phyloP scores from a whole-genome alignment of 2,797 vertebrate species.

The Glossophaga mutica region DNA sequence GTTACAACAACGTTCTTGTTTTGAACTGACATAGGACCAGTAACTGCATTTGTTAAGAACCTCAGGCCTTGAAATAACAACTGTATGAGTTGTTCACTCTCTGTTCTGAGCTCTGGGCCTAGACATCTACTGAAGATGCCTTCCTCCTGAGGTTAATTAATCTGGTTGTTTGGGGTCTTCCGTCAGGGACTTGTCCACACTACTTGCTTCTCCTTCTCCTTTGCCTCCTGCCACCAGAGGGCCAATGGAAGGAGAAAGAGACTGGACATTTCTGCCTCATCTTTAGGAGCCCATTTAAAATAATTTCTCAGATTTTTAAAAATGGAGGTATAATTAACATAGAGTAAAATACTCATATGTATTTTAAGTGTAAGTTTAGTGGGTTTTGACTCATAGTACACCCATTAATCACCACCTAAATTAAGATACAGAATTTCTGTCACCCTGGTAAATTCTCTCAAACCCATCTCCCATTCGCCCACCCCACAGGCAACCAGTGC shows the following conservation, averaged over 20 bases:
- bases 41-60: background rate
- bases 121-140: background rate
- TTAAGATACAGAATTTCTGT: background rate
- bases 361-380: background rate
- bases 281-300: background rate
- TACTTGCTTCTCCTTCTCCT: accelerated
- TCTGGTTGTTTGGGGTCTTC: background rate
- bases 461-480: background rate
- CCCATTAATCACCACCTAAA: background rate
- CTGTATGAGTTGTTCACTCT: background rate
- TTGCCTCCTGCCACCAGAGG: accelerated
- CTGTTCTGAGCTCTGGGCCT: background rate
- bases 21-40: background rate
- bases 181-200: accelerated
- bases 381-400: background rate
- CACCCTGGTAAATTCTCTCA: background rate
- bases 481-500: background rate
- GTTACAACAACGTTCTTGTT: background rate
- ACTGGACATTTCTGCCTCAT: background rate
- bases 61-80: background rate
- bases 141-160: too few species aligned
- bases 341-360: too few species aligned
- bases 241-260: background rate
- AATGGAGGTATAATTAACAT: background rate
- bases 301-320: background rate